Evolutionary conservation across 2,113 vertebrate species (phyloP), one percentile per base, ranked within the genome.

Genomic region (Aldabrachelys gigantea): DNA sequence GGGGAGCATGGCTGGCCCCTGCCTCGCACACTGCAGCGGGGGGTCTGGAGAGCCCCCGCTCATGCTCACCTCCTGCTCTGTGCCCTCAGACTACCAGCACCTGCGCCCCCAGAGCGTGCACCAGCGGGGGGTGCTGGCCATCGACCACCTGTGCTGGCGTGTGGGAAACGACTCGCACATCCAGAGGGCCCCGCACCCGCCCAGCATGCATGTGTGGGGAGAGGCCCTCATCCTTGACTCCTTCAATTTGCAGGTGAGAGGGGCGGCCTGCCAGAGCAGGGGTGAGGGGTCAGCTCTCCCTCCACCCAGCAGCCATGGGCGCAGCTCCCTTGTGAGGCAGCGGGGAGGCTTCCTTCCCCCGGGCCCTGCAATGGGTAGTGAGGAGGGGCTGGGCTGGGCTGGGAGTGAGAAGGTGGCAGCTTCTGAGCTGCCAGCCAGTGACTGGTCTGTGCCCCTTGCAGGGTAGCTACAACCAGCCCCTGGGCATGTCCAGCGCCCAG

Each of bases 91-190:
- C 92, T 98, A 98, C 44, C 99, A 99, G 92, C 98, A 98, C 89
- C 92, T 98, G 82, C 98, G 98, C 82, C 98, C 98, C 1, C 98
- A 99, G 89, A 99, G 97, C 5, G 97, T 99, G 91, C 99, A 99
- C 96, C 99, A 99, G 96, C 98, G 99, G n/a, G 98, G 97, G 0
- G 98, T 98, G 7, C 97, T 99, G 94, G 98, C 98, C 1, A 97
- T 99, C 89, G 99, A 99, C 96, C 99, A 99, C 94, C 99, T 99
- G 92, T 99, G 99, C 98, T 99, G 99, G 99, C 98, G 99, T 1
- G 99, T 99, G 96, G 99, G 99, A 88, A 99, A 99, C 1, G 99
- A 99, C 82, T 99, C 99, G 13, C 99, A 99, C 96, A 99, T 99
- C 98, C 99, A 99, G 89, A 99, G 99, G 95, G 99, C 99, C 76